A percentile compares a stretch with the other conserved stretches of the same genome.
Conservation (phyloP, 2,113 vertebrate species). For the Pomatorhinus ruficollis region DNA sequence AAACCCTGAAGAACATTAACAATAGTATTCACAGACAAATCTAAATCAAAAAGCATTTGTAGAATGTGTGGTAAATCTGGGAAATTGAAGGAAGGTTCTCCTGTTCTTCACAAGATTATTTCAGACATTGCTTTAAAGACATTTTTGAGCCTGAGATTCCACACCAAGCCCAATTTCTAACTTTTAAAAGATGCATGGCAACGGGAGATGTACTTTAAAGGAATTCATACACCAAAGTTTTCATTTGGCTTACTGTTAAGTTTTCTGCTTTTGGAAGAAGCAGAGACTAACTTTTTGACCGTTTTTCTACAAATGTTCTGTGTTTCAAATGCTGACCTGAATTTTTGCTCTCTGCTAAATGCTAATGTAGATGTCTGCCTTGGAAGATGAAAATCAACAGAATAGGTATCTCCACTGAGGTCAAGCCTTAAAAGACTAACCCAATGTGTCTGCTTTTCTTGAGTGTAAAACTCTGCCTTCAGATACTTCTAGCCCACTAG, state of each 20-base stretch:
- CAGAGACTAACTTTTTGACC: background rate
- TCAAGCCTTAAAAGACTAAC: background rate
- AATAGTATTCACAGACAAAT: background rate
- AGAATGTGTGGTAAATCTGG: background rate
- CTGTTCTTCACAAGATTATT: background rate
- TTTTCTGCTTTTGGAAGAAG: background rate
- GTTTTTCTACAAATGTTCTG: background rate
- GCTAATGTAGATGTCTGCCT: background rate
- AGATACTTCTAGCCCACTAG: background rate
- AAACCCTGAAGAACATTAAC: fast-evolving
- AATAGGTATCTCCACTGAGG: background rate
- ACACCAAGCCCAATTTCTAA: background rate
- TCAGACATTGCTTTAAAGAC: background rate
- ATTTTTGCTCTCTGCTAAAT: background rate
- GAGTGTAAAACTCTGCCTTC: background rate
- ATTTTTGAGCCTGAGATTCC: background rate
- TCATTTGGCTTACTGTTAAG: background rate
- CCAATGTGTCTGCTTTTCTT: background rate
- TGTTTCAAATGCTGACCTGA: background rate
- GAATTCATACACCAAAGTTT: background rate
- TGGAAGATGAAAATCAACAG: background rate
- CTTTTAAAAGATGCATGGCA: background rate
- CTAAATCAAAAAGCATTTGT: background rate
- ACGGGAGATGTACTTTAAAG: background rate
- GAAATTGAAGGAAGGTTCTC: background rate